Evolutionary conservation across 2,888 invertebrate species (phyloP), one percentile per base, ranked within the genome.

Genomic region (Pherbina coryleti): DNA sequence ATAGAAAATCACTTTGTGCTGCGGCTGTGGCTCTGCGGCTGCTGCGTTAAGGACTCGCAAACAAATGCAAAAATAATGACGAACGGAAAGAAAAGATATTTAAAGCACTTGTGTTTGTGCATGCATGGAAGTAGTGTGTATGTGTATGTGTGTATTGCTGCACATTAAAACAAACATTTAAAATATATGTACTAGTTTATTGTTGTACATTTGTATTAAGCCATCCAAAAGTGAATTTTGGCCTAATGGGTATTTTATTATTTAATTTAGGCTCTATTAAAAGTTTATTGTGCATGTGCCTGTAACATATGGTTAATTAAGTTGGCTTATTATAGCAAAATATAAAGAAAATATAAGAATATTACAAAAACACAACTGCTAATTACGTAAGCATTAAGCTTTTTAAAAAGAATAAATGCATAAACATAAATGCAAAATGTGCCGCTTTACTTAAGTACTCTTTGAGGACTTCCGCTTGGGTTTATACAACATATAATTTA

Each of bases 1-100:
- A 86, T 84, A 81, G 85, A 83, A 85, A 85, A 84, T 82, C 79
- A 82, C 82, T 82, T 84, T 80, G 72, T 55, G 60, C 62, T 76
- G 51, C 25, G 22, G 69, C 51, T 64, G 64, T 83, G 78, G 74
- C 31, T n/a, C 55, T 55, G 55, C 49, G 49, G 69, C 22, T 67
- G 34, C 49, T 51, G 51, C n/a, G 37, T 25, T 57, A 72, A 37
- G 22, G 57, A 72, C 19, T 37, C 22, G 14, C 8, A 25, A 34
- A 37, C 22, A 31, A 72, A 57, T 53, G 72, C 37, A 57, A 17
- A 57, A 72, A 34, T 25, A 22, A 57, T 55, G 72, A 72, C 60
- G 19, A 11, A 37, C 34, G 55, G 57, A 31, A 34, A 28, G 64
- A 34, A 34, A 55, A 19, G 31, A 57, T 17, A 72, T 57, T 34